Percentiles rank a stretch among this genome's conserved stretches.
These are phyloP conservation scores for Amphipyra berbera DNA, from an alignment of 2,888 invertebrate species.

Conservation along the genomic window DNA sequence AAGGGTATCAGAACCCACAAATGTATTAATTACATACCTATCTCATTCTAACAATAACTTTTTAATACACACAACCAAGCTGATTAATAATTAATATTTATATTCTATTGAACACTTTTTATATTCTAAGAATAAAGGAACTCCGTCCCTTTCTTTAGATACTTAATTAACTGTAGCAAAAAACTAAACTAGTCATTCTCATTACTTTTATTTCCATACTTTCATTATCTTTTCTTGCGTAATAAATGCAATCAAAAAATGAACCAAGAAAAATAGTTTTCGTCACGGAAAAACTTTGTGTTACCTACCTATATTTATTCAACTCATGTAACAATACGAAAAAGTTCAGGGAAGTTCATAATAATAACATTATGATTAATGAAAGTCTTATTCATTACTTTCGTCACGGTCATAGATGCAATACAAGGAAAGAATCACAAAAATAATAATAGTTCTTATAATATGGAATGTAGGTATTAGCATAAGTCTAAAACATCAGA, in stretches of 20 bases:
- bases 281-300: neutral
- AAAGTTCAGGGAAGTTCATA: slow-evolving; percentile 5
- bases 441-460: slow-evolving; percentile 6
- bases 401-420: slow-evolving; percentile 1
- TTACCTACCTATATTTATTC: slow-evolving; percentile 16
- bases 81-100: neutral
- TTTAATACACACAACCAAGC: neutral
- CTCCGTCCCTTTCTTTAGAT: too few species aligned
- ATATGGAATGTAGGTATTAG: neutral
- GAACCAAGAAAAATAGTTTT: neutral
- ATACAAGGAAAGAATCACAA: slow-evolving; percentile 1
- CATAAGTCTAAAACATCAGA: neutral
- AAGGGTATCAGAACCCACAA: slow-evolving; percentile 11
- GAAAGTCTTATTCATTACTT: slow-evolving; percentile 14
- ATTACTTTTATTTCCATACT: too few species aligned
- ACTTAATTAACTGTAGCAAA: too few species aligned
- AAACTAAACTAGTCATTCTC: too few species aligned
- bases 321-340: slow-evolving; percentile 3
- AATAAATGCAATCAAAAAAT: too few species aligned
- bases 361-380: slow-evolving; percentile 22
- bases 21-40: slow-evolving; percentile 2
- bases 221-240: too few species aligned
- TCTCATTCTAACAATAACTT: neutral
- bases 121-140: too few species aligned
- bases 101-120: too few species aligned